Base-by-base conservation (phyloP, 2,888 invertebrate species). In the Eupithecia insigniata region DNA sequence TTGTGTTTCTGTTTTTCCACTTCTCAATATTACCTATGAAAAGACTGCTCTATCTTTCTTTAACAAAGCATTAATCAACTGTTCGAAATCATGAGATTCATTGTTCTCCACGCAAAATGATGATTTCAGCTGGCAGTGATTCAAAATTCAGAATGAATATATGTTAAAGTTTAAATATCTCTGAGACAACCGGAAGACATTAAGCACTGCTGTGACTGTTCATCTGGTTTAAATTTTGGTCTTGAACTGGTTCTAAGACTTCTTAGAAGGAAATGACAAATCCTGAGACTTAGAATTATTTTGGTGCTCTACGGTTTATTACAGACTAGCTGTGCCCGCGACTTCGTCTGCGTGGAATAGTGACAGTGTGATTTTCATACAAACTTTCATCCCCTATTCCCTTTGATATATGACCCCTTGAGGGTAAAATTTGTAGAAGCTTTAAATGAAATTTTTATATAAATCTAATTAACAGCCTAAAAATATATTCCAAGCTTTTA, bases 111-210 rank as follows among this genome's bases (percentile, higher is more conserved):
- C 81, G 81, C 81, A 82, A 86, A 86, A 86, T 85, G 87, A 87
- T 88, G 87, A 88, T 84, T 86, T 89, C 88, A 89, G 87, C 85
- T 87, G 86, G 86, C 85, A 88, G 79, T 86, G 88, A 87, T 84
- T 87, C 85, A 88, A 87, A 86, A 83, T 82, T 76, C 78, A 78
- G 82, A 81, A 83, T 81, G 82, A 85, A 83, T 82, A 83, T n/a
- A n/a, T n/a, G n/a, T 81, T 75, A 70, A 79, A 76, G 80, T 76
- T 79, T 77, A 78, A 80, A 81, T 77, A 81, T 79, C 77, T 75
- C 76, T 68, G 73, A 76, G 77, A 78, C 77, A 81, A 78, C 81
- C 82, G 85, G 84, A 84, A 84, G 80, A 68, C 80, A 78, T 78
- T 79, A 79, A 74, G 72, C 68, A 72, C 74, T 71, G 76, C 72